Conservation (phyloP, 2,888 invertebrate species). For the Dexiosoma caninum region DNA sequence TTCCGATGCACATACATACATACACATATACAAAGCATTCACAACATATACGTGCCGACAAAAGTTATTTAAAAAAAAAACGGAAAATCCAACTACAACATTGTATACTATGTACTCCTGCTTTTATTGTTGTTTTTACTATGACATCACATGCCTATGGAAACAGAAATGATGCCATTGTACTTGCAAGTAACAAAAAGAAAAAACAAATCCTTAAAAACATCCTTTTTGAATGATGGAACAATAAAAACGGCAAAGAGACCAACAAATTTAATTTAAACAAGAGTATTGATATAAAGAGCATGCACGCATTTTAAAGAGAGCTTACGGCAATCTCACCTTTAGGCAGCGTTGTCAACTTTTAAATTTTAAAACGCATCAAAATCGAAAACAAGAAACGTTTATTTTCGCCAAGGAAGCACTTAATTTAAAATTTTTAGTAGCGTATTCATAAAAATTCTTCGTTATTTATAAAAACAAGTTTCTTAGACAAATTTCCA, state of each 20-base stretch:
- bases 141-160: slow-evolving; percentile 60
- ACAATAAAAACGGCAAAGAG: background rate
- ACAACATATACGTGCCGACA: background rate
- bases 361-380: too few species aligned
- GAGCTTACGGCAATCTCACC: background rate
- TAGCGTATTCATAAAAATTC: too few species aligned
- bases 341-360: too few species aligned
- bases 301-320: slow-evolving; percentile 10
- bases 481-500: too few species aligned
- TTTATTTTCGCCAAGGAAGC: too few species aligned
- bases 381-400: too few species aligned
- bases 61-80: background rate
- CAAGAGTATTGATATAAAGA: slow-evolving; percentile 9
- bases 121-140: slow-evolving; percentile 37
- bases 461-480: too few species aligned
- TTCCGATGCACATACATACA: slow-evolving; percentile 62
- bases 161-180: slow-evolving; percentile 53
- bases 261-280: background rate
- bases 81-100: background rate
- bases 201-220: slow-evolving; percentile 41
- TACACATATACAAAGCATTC: too few species aligned
- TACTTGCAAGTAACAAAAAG: slow-evolving; percentile 40
- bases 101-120: background rate
- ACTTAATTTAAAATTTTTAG: too few species aligned
- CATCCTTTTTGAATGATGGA: slow-evolving; percentile 39